Evolutionary conservation across 2,797 vertebrate species (phyloP).

Genomic region (Pipistrellus pygmaeus): DNA sequence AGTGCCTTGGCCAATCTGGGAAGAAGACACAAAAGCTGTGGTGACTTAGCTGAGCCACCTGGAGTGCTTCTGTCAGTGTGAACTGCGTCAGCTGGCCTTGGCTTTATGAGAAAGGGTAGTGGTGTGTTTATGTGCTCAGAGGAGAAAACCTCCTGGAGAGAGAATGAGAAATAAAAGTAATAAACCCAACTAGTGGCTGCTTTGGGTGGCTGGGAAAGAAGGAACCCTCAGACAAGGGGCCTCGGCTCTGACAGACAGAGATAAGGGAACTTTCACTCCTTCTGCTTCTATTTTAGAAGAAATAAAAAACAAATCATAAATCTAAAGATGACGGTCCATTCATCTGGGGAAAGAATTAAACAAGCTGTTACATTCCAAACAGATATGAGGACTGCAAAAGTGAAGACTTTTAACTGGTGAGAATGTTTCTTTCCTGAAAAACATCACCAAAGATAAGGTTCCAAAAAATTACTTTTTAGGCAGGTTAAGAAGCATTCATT

Average conservation of each 20-base stretch:
- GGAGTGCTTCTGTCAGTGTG: not conserved
- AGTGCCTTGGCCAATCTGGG: not conserved
- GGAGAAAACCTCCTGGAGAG: not conserved
- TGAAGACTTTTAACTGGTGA: not conserved
- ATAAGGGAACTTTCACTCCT: not conserved
- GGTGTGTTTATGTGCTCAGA: not conserved
- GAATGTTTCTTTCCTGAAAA: not conserved
- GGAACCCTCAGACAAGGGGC: not conserved
- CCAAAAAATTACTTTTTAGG: not conserved
- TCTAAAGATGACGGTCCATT: constrained; percentile 49
- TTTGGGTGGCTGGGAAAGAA: not conserved
- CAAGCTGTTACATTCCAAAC: constrained; percentile 39
- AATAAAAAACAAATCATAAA: constrained; percentile 57
- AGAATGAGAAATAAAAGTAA: constrained; percentile 27
- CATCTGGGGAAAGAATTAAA: constrained; percentile 7
- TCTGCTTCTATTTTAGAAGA: constrained; percentile 40
- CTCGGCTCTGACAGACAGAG: not conserved
- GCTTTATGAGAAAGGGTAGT: not conserved
- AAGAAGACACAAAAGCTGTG: not conserved
- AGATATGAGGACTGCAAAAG: not conserved
- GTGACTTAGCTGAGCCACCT: not conserved
- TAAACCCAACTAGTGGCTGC: not conserved
- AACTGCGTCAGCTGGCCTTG: not conserved
- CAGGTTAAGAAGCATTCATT: constrained; percentile 13
- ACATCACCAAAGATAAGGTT: not conserved